Base-by-base conservation (phyloP, 2,797 vertebrate species). In the Anas flavirostris region DNA sequence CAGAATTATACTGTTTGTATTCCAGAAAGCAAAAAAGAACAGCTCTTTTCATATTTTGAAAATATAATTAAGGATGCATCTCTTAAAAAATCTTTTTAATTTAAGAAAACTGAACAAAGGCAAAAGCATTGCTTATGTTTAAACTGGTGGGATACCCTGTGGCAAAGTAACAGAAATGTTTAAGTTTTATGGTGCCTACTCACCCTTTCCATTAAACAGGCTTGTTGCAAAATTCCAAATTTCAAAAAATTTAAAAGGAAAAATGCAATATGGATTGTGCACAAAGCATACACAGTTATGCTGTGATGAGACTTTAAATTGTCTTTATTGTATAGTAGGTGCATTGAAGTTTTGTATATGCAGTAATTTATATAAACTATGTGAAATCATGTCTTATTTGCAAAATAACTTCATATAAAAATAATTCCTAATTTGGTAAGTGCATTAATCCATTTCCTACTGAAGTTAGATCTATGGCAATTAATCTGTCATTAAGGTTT, bases 391-490 rank as follows among this genome's bases (percentile, higher is more conserved):
- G 44, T 87, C 37, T 67, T 81, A 21, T 39, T 92, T 88, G 72
- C 81, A 91, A 93, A 95, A 95, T 9, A 3, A 79, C 62, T 92
- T 93, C 12, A 82, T 93, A 87, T 29, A 94, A 91, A 95, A 95
- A 87, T 87, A 94, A 84, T 72, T 79, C 82, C 59, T 68, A 67
- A 28, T 84, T 94, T 66, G 72, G 44, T 37, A 79, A 81, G 63
- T 62, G 66, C 72, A 64, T 84, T 59, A 93, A 74, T 82, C 76
- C 91, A 68, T 91, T 83, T 95, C 67, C 76, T 82, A 43, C 62
- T 89, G 75, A 82, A 88, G 89, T 91, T 66, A 89, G 83, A 73
- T 88, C 92, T 82, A 66, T 58, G 76, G 93, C 92, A 93, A 93
- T 59, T 91, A 90, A 91, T 53, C 75, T 84, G 84, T 91, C 84